Conservation (phyloP, 2,888 invertebrate genomes). For the Nemurella pictetii region DNA sequence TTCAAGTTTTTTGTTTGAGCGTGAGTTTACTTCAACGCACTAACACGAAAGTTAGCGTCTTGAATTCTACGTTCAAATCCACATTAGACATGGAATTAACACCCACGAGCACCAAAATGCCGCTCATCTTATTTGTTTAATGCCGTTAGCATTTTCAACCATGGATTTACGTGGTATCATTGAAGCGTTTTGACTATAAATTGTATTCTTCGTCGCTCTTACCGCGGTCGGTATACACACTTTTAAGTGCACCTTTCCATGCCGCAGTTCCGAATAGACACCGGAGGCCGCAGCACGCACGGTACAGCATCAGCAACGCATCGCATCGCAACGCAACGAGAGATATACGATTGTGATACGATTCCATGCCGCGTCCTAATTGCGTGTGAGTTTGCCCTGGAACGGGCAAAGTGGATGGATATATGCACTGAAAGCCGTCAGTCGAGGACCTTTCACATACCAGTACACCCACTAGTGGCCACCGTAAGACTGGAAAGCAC, state of each 20-base stretch:
- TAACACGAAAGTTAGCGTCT: too few species aligned
- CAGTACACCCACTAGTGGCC: neutral
- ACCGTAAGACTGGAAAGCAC: neutral
- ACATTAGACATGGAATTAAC: too few species aligned
- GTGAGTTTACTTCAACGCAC: too few species aligned
- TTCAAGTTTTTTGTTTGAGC: too few species aligned
- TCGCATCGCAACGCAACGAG: too few species aligned
- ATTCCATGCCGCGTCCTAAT: neutral
- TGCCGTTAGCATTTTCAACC: too few species aligned
- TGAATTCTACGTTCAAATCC: too few species aligned
- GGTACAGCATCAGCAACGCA: too few species aligned
- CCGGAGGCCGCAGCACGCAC: too few species aligned
- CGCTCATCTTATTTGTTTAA: too few species aligned
- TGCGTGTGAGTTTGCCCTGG: neutral
- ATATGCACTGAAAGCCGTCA: neutral
- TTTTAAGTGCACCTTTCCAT: neutral
- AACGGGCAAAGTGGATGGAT: neutral
- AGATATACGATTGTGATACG: neutral
- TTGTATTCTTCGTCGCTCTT: neutral
- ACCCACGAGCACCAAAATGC: too few species aligned
- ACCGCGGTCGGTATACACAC: neutral
- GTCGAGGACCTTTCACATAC: neutral
- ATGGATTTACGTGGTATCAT: neutral
- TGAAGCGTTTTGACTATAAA: neutral
- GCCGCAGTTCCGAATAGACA: too few species aligned